Evolutionary conservation across 1,140 invertebrate genomes (phyloP).

Genomic region (Apocrypta bakeri): DNA sequence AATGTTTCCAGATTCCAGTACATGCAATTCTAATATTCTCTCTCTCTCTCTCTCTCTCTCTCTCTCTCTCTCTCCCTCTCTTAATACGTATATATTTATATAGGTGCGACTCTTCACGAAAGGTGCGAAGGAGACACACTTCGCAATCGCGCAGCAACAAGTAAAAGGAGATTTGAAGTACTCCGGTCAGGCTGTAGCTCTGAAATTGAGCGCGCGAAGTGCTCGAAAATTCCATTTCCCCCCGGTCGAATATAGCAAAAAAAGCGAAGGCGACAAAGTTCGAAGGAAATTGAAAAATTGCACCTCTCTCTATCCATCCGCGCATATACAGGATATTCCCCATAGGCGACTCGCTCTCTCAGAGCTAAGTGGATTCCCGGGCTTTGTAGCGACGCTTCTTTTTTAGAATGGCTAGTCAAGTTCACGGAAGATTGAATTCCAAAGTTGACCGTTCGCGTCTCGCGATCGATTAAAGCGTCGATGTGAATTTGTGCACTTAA

Average conservation of each 20-base stretch:
- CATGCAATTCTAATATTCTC: background rate
- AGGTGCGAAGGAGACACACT: background rate
- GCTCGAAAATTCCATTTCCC: slow-evolving; percentile 71
- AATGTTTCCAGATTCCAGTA: too few species aligned
- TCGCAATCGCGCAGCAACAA: too few species aligned
- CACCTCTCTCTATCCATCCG: slow-evolving; percentile 42
- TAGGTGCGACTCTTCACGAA: too few species aligned
- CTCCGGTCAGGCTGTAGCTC: background rate
- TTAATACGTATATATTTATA: too few species aligned
- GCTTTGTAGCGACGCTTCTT: slow-evolving; percentile 55
- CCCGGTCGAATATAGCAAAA: slow-evolving; percentile 57
- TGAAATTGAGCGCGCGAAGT: slow-evolving; percentile 11
- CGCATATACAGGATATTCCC: slow-evolving; percentile 52
- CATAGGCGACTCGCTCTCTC: slow-evolving; percentile 46
- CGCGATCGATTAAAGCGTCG: too few species aligned
- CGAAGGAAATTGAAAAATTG: slow-evolving; percentile 74
- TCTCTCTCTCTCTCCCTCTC: too few species aligned
- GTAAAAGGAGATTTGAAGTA: background rate
- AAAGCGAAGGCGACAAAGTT: slow-evolving; percentile 75
- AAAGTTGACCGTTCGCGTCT: background rate
- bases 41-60: too few species aligned
- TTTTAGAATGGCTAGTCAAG: background rate
- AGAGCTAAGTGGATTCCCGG: slow-evolving; percentile 68
- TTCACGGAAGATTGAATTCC: background rate
- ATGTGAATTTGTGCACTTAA: too few species aligned